Conservation (phyloP, 2,797 vertebrate species). For the Steatocranus sp. region DNA sequence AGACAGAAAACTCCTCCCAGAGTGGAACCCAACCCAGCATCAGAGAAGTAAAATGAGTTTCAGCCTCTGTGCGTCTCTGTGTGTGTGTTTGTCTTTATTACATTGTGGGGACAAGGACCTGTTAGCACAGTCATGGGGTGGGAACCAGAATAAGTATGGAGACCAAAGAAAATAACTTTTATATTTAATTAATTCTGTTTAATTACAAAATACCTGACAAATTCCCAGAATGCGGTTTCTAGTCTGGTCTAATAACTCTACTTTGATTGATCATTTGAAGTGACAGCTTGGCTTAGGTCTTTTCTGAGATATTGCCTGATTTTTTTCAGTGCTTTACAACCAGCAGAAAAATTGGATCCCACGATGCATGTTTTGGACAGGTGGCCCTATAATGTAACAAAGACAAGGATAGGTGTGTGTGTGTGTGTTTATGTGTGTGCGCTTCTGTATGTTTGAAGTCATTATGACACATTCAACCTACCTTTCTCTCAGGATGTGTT, state of each 20-base stretch:
- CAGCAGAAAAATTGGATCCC: background rate
- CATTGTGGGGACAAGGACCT: background rate
- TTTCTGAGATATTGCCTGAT: background rate
- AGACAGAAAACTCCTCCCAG: conserved; percentile 48
- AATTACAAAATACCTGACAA: background rate
- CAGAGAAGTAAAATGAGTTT: conserved; percentile 24
- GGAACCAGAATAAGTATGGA: background rate
- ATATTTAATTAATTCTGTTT: background rate
- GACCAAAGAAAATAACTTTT: background rate
- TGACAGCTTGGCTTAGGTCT: background rate
- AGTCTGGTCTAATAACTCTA: background rate
- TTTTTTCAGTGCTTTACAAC: background rate
- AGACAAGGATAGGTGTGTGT: background rate
- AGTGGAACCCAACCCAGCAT: conserved; percentile 39
- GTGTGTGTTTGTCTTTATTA: background rate
- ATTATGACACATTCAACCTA: background rate
- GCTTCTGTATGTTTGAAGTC: background rate
- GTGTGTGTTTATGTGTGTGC: background rate
- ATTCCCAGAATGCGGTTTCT: background rate
- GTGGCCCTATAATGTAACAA: background rate
- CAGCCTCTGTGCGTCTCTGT: background rate
- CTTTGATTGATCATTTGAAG: background rate
- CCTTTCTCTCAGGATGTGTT: background rate
- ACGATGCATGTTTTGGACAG: background rate
- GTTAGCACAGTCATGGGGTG: background rate